Percentiles rank a stretch among this genome's conserved stretches.
phyloP scores from a whole-genome alignment of 2,113 vertebrate species.

The Cyrtonyx montezumae region DNA sequence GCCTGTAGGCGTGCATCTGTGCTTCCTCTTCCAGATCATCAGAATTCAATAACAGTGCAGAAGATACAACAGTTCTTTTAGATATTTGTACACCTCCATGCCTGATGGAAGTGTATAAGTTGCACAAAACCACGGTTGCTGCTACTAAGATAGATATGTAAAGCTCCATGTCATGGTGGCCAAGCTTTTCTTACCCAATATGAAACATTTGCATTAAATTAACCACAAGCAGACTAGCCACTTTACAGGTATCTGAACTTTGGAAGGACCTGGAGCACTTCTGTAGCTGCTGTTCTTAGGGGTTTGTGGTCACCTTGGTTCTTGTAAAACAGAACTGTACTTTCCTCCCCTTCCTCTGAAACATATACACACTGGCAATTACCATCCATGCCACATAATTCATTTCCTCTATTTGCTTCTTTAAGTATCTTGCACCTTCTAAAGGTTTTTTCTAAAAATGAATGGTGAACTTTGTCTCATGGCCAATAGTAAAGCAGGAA shows the following conservation, averaged over 20 bases:
- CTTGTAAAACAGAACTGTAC: neutral
- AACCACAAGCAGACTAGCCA: neutral
- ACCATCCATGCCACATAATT: neutral
- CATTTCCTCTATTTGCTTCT: neutral
- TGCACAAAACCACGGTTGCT: neutral
- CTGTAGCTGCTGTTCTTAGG: neutral
- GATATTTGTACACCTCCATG: neutral
- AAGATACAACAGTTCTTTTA: neutral
- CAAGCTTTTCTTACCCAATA: neutral
- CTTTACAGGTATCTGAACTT: neutral
- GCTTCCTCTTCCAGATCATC: neutral
- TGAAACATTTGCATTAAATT: neutral
- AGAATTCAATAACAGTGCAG: neutral
- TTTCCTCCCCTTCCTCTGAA: neutral
- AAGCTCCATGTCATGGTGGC: neutral
- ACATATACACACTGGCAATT: neutral
- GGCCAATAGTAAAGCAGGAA: neutral
- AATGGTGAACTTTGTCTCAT: neutral
- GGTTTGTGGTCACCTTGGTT: neutral
- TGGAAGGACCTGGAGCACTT: neutral
- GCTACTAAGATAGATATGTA: neutral
- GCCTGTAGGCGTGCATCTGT: neutral
- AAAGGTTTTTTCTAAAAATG: neutral
- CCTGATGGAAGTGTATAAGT: neutral
- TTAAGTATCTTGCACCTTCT: neutral